Evolutionary conservation across 2,113 vertebrate species (phyloP).

Genomic region (Festucalex cinctus): DNA sequence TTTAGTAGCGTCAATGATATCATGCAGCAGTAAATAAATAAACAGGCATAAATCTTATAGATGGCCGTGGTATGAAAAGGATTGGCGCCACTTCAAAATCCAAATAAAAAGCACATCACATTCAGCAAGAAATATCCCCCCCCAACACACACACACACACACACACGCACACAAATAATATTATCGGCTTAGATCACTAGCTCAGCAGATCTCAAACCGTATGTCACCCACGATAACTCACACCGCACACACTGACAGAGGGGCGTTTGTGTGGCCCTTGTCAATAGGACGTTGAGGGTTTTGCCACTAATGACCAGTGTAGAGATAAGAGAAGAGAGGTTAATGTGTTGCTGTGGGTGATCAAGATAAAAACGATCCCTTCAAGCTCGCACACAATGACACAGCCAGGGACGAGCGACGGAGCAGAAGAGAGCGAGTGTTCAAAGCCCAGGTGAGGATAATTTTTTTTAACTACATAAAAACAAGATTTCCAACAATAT

Average conservation of each 20-base stretch:
- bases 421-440: constrained; percentile 15
- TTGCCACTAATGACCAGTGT: constrained; percentile 75
- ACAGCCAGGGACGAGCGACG: constrained; percentile 26
- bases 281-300: constrained; percentile 72
- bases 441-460: constrained; percentile 11
- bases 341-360: constrained; percentile 76
- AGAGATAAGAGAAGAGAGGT: constrained; percentile 76
- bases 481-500: not conserved
- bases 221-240: constrained; percentile 63
- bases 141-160: constrained; percentile 21
- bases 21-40: not conserved
- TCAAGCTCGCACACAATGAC: constrained; percentile 63
- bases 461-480: not conserved
- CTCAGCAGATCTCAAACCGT: constrained; percentile 66
- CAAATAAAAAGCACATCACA: constrained; percentile 12
- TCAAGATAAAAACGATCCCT: constrained; percentile 74
- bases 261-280: constrained; percentile 43
- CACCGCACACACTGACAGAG: constrained; percentile 21
- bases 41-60: constrained; percentile 1
- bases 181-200: constrained; percentile 62
- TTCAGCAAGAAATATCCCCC: constrained; percentile 3
- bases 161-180: constrained; percentile 56
- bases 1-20: not conserved
- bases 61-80: not conserved
- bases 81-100: not conserved